These are phyloP conservation scores for Aporophyla lueneburgensis DNA, from an alignment of 2,888 invertebrate genomes.

Conservation along the genomic window DNA sequence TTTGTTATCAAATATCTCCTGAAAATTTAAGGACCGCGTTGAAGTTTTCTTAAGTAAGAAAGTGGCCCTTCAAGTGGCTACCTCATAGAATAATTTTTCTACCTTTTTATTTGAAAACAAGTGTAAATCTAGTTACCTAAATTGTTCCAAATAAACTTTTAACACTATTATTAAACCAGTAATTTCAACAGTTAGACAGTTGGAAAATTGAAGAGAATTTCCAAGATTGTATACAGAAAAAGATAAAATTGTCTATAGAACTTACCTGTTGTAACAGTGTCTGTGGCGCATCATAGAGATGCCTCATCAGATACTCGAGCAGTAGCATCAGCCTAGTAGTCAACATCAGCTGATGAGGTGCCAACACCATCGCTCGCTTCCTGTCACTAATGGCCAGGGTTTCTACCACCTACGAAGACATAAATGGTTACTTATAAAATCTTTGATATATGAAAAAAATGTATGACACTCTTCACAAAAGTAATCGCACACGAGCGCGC, in stretches of 20 bases:
- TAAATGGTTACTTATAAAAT: neutral
- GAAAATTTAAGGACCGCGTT: too few species aligned
- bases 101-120: neutral
- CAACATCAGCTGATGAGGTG: conserved; percentile 94
- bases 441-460: neutral
- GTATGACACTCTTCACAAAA: neutral
- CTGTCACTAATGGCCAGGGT: conserved; percentile 85
- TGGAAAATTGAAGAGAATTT: too few species aligned
- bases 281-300: conserved; percentile 98
- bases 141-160: neutral
- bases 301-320: conserved; percentile 98
- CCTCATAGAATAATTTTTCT: neutral
- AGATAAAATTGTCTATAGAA: neutral
- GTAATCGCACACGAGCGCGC: too few species aligned
- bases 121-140: neutral
- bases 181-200: neutral
- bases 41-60: too few species aligned
- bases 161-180: neutral
- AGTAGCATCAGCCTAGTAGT: conserved; percentile 96
- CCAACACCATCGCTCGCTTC: conserved; percentile 80
- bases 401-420: conserved; percentile 82
- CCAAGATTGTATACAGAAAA: neutral
- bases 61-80: neutral
- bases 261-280: conserved; percentile 95
- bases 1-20: too few species aligned